Evolutionary conservation across 2,888 invertebrate genomes (phyloP).

Genomic region (Agrochola lota): DNA sequence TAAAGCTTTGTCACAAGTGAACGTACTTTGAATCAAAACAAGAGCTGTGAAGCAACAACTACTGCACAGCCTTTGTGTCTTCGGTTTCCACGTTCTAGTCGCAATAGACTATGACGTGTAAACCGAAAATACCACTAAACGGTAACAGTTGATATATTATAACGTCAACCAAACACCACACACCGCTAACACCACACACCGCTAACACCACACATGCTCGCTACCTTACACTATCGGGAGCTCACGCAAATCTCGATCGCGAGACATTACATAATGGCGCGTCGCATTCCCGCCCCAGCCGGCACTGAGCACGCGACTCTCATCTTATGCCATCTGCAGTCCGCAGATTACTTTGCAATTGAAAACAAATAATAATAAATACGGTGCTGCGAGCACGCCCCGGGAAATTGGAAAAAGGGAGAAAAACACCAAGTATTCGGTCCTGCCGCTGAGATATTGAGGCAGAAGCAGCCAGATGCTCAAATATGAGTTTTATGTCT

Average conservation of each 20-base stretch:
- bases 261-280: conserved; percentile 33
- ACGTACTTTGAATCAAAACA: neutral
- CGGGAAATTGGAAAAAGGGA: conserved; percentile 86
- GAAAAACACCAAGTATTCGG: conserved; percentile 77
- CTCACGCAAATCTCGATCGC: conserved; percentile 35
- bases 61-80: too few relatives aligned
- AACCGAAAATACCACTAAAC: neutral
- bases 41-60: neutral
- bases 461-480: conserved; percentile 80
- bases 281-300: conserved; percentile 32
- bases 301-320: conserved; percentile 61
- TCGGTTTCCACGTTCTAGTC: too few relatives aligned
- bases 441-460: conserved; percentile 79
- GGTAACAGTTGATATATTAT: neutral
- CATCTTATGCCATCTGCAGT: conserved; percentile 85
- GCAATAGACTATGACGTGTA: neutral
- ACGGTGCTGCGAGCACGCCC: conserved; percentile 81
- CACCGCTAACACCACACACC: neutral
- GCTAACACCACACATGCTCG: neutral
- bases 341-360: conserved; percentile 89
- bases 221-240: conserved; percentile 23
- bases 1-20: neutral
- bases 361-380: conserved; percentile 90
- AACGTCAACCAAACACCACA: neutral
- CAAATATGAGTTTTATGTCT: conserved; percentile 80